A percentile compares a stretch with the other conserved stretches of the same genome.
Conservation (phyloP, 2,113 vertebrate species). For the Pseudorectes ferrugineus region DNA sequence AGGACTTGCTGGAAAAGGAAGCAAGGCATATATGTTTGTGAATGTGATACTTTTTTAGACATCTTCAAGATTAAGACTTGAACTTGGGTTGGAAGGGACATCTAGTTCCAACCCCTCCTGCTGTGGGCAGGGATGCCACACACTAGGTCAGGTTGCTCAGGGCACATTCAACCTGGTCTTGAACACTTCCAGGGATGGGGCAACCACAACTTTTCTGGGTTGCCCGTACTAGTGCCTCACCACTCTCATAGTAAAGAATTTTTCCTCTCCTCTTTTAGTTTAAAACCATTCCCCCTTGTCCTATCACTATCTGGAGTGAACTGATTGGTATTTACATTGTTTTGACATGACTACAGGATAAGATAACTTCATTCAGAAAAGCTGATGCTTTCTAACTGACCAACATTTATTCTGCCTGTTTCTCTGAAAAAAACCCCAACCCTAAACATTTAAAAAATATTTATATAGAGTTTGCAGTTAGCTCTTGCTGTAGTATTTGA, state of each 20-base stretch:
- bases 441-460: neutral
- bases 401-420: neutral
- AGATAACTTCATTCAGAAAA: neutral
- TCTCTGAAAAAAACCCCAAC: neutral
- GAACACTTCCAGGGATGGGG: neutral
- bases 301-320: neutral
- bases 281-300: neutral
- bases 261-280: neutral
- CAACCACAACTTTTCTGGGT: neutral
- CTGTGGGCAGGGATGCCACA: neutral
- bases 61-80: neutral
- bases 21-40: neutral
- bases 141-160: neutral
- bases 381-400: neutral
- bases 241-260: neutral
- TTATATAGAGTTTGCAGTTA: neutral
- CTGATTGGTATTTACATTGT: neutral
- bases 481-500: neutral
- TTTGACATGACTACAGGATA: neutral
- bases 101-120: neutral
- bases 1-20: neutral
- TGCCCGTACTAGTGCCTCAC: neutral
- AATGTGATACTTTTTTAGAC: neutral
- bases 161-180: neutral
- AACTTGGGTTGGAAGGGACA: neutral